Conservation (phyloP, 1,140 invertebrate genomes). For the Helicoverpa armigera region DNA sequence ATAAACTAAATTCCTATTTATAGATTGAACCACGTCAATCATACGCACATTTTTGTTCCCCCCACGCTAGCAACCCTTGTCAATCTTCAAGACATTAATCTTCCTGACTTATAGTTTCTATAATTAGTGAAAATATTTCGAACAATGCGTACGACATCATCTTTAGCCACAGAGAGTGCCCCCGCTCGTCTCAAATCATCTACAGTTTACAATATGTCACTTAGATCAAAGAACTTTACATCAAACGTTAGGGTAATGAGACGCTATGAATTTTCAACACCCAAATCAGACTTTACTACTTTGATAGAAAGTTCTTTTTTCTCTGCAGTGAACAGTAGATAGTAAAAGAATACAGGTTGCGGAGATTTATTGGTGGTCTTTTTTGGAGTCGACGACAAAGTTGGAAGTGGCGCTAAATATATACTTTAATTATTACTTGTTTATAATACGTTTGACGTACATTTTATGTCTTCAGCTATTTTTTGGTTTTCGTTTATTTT, state of each 20-base stretch:
- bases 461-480: constrained; percentile 45
- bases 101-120: constrained; percentile 63
- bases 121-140: constrained; percentile 70
- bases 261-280: constrained; percentile 61
- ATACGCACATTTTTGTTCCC: constrained; percentile 47
- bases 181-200: constrained; percentile 73
- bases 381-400: constrained; percentile 75
- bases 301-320: constrained; percentile 51
- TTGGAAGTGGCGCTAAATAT: constrained; percentile 65
- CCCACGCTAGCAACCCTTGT: constrained; percentile 52
- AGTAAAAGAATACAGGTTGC: constrained; percentile 49
- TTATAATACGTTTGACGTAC: constrained; percentile 54
- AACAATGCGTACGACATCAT: constrained; percentile 60
- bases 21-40: constrained; percentile 38
- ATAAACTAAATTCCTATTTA: constrained; percentile 44
- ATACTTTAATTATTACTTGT: constrained; percentile 66
- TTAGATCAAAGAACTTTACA: constrained; percentile 76
- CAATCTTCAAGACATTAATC: constrained; percentile 66
- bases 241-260: constrained; percentile 72
- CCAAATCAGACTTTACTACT: constrained; percentile 43
- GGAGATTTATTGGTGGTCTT: constrained; percentile 62
- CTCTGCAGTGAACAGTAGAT: constrained; percentile 49
- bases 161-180: constrained; percentile 57
- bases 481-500: constrained; percentile 40
- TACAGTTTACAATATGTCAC: constrained; percentile 76